Conservation (phyloP, 2,797 vertebrate genomes). For the Poecilia picta region DNA sequence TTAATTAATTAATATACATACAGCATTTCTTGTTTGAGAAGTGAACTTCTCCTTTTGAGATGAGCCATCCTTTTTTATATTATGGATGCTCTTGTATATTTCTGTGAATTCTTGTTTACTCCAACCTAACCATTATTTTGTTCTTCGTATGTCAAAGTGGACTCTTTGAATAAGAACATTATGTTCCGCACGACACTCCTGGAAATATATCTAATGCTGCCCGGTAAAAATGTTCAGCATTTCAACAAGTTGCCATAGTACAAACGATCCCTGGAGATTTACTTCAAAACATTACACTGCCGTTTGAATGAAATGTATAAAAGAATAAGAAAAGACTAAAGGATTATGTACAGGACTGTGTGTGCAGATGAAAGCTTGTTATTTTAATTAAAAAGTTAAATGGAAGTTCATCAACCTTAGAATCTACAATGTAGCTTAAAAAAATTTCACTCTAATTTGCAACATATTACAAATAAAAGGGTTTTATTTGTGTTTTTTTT, state of each 20-base stretch:
- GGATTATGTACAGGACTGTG: background rate
- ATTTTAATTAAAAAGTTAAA: background rate
- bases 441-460: background rate
- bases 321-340: background rate
- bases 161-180: background rate
- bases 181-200: constrained; percentile 42
- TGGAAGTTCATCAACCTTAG: background rate
- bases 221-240: background rate
- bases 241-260: background rate
- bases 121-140: background rate
- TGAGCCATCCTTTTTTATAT: background rate
- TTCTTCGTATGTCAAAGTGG: background rate
- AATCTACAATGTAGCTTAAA: background rate
- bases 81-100: background rate
- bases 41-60: background rate
- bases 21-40: background rate
- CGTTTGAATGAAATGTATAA: background rate
- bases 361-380: background rate
- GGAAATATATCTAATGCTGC: background rate
- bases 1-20: background rate
- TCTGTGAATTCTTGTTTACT: background rate
- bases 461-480: background rate
- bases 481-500: too few species aligned
- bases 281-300: background rate
- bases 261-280: background rate